Evolutionary conservation across 1,140 invertebrate species (phyloP), one percentile per base, ranked within the genome.

Genomic region (Anthonomus grandis): DNA sequence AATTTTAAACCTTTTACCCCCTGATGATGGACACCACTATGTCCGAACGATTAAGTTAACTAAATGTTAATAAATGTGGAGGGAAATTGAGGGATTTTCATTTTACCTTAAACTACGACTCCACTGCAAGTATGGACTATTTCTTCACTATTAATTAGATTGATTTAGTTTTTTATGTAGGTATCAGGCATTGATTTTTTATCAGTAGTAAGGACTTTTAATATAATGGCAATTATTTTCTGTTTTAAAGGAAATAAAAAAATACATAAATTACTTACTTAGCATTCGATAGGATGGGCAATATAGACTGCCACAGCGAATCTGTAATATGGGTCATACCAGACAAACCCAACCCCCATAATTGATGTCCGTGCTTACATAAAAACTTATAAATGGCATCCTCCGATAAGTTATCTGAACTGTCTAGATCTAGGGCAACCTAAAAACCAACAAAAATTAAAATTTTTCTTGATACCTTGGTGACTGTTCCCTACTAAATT

Each of bases 241-340:
- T n/a, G n/a, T n/a, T n/a, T n/a, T n/a, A n/a, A n/a, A n/a, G n/a
- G n/a, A n/a, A n/a, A n/a, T n/a, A n/a, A n/a, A n/a, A n/a, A n/a
- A n/a, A n/a, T n/a, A n/a, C n/a, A n/a, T n/a, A n/a, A n/a, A n/a
- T n/a, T n/a, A 64, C 76, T 78, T 71, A 97, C 95, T 87, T 94
- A 58, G 92, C 87, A 73, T 96, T 95, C 46, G 83, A 89, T 5
- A 98, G 76, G 52, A 92, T 84, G 0, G 93, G 91, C 41, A 98
- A 77, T 24, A 96, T 87, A 62, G 89, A 88, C 73, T 92, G 89
- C 93, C 95, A 98, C 39, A 98, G 85, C 69, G 95, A 92, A 77
- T 99, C 97, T 1, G 95, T 95, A 62, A 99, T 90, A 70, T 98
- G 96, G 0, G 95, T 88, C 87, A 99, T 98, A 23, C 97, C 97